phyloP scores from a whole-genome alignment of 2,797 vertebrate species.

The Pteropus rufus region DNA sequence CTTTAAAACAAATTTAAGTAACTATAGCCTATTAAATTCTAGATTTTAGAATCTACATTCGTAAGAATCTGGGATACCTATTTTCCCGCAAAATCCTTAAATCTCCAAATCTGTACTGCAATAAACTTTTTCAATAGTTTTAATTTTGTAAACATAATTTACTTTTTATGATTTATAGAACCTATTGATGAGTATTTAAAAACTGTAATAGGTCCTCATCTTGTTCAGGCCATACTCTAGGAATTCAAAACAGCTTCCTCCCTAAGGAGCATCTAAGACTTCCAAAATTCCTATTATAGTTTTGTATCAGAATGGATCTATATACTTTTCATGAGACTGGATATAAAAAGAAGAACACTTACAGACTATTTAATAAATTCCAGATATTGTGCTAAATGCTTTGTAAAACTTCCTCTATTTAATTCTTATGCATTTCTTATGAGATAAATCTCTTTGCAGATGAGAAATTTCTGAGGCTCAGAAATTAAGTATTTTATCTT shows the following conservation, averaged over 20 bases:
- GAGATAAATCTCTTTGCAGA: background rate
- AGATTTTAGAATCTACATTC: background rate
- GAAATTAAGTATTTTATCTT: background rate
- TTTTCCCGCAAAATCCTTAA: background rate
- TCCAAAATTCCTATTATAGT: background rate
- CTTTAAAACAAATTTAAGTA: background rate
- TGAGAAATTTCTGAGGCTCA: background rate
- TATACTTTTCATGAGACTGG: background rate
- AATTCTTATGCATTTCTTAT: background rate
- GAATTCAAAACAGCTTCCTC: slow-evolving; percentile 36
- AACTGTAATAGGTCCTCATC: background rate
- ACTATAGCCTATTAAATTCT: background rate
- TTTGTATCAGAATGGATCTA: background rate
- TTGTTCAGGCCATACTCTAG: background rate
- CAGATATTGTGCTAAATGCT: background rate
- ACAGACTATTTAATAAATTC: background rate
- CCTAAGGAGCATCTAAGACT: background rate
- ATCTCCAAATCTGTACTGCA: background rate
- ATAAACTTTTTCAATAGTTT: background rate
- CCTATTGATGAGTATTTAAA: slow-evolving; percentile 24
- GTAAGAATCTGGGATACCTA: background rate
- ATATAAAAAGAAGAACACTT: background rate
- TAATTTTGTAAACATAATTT: slow-evolving; percentile 29
- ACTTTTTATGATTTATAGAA: background rate
- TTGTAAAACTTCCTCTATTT: background rate